A percentile compares a stretch with the other conserved stretches of the same genome.
Evolutionary conservation across 2,888 invertebrate genomes (phyloP).

Genomic region (Dioctria rufipes): DNA sequence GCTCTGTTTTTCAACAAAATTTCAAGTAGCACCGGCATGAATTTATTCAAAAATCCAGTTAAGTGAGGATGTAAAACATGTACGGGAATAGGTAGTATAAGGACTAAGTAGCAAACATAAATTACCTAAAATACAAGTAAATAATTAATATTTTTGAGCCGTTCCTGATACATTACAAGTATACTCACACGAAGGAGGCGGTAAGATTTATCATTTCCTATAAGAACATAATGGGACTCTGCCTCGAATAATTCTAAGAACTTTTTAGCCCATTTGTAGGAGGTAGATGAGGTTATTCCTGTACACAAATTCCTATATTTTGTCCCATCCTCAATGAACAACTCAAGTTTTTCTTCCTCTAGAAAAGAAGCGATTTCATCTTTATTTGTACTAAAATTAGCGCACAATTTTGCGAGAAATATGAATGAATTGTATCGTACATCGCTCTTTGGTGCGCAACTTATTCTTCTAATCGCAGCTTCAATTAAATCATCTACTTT

Average conservation of each 20-base stretch:
- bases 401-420: constrained; percentile 4
- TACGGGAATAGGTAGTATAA: constrained; percentile 65
- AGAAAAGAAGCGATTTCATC: neutral
- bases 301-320: neutral
- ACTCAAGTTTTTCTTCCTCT: neutral
- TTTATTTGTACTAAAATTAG: neutral
- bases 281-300: constrained; percentile 49
- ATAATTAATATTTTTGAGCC: neutral
- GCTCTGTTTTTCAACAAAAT: constrained; percentile 9
- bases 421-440: constrained; percentile 64
- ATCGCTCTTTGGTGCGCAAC: constrained; percentile 62
- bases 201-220: neutral
- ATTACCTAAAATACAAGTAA: constrained; percentile 59
- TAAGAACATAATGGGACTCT: constrained; percentile 63
- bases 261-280: constrained; percentile 67
- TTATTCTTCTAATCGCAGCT: constrained; percentile 64
- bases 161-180: too few relatives aligned
- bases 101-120: constrained; percentile 66
- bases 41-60: constrained; percentile 65
- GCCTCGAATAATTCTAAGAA: constrained; percentile 66
- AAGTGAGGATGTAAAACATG: constrained; percentile 64
- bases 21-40: constrained; percentile 65
- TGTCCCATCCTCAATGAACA: neutral
- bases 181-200: neutral
- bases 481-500: constrained; percentile 68